A percentile compares a stretch with the other conserved stretches of the same genome.
Evolutionary conservation across 2,113 vertebrate genomes (phyloP).

Genomic region (Etheostoma cragini): DNA sequence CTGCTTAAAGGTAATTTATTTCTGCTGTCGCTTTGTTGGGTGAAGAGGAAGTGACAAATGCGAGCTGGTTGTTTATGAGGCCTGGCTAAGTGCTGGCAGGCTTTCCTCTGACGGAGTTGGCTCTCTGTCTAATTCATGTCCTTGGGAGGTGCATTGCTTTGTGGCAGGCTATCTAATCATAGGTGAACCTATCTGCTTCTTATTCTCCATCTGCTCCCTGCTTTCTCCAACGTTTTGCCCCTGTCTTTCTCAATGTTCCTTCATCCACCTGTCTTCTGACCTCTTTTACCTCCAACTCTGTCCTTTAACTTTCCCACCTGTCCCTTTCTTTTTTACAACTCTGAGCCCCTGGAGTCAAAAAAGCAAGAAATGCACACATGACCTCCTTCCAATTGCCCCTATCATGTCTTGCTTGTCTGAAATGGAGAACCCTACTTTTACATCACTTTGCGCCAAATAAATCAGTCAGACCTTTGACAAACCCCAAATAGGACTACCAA

Average conservation of each 20-base stretch:
- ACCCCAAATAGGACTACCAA: slow-evolving; percentile 63
- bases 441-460: slow-evolving; percentile 59
- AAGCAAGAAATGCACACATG: slow-evolving; percentile 8
- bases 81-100: slow-evolving; percentile 74
- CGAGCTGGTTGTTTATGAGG: slow-evolving; percentile 78
- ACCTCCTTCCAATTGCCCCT: slow-evolving; percentile 5
- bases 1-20: slow-evolving; percentile 81
- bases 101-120: slow-evolving; percentile 72
- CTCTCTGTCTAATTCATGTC: slow-evolving; percentile 81
- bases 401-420: slow-evolving; percentile 36
- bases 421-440: slow-evolving; percentile 35
- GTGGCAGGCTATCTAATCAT: slow-evolving; percentile 76
- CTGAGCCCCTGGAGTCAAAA: slow-evolving; percentile 8
- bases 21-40: slow-evolving; percentile 74
- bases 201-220: slow-evolving; percentile 57
- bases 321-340: slow-evolving; percentile 12
- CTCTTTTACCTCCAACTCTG: slow-evolving; percentile 11
- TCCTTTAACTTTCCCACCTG: slow-evolving; percentile 21
- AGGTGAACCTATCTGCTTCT: slow-evolving; percentile 70
- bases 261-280: slow-evolving; percentile 30
- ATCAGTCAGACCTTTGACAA: slow-evolving; percentile 74
- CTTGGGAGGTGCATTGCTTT: slow-evolving; percentile 73
- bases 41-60: slow-evolving; percentile 83
- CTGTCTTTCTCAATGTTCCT: slow-evolving; percentile 27
- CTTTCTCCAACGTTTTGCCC: slow-evolving; percentile 33